phyloP scores from a whole-genome alignment of 2,797 vertebrate species.

The Squalus acanthias region DNA sequence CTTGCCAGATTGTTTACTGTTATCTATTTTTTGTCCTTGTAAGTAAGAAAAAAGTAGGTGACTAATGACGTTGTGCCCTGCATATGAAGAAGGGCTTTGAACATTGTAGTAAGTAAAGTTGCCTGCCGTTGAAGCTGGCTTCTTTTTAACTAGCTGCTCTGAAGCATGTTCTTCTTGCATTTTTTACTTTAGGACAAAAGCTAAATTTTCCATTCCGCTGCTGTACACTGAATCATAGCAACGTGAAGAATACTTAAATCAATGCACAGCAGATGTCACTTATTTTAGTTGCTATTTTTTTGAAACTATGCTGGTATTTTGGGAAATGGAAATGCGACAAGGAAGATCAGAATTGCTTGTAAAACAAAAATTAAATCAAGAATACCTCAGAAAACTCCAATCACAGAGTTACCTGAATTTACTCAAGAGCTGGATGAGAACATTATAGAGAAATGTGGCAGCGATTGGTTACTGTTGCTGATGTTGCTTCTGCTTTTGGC shows the following conservation, averaged over 20 bases:
- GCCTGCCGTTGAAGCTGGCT: background rate
- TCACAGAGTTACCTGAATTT: background rate
- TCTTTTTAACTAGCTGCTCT: background rate
- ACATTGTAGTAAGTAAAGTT: background rate
- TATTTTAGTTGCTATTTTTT: background rate
- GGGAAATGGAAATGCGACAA: background rate
- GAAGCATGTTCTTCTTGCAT: background rate
- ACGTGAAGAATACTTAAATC: background rate
- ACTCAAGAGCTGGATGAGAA: background rate
- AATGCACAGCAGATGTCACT: no score
- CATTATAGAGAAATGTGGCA: background rate
- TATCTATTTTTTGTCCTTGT: background rate
- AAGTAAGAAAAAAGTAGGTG: background rate
- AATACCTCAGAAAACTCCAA: background rate
- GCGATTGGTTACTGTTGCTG: background rate
- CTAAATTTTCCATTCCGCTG: background rate
- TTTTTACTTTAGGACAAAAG: background rate
- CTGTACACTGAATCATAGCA: background rate
- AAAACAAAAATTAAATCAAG: background rate
- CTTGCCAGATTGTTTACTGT: background rate
- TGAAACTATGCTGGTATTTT: background rate
- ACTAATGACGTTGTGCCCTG: background rate
- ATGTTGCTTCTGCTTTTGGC: background rate
- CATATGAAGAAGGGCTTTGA: background rate
- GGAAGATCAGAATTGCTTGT: background rate